These are phyloP conservation scores for Artemisiospiza belli DNA, from an alignment of 2,113 vertebrate species.

Conservation along the genomic window DNA sequence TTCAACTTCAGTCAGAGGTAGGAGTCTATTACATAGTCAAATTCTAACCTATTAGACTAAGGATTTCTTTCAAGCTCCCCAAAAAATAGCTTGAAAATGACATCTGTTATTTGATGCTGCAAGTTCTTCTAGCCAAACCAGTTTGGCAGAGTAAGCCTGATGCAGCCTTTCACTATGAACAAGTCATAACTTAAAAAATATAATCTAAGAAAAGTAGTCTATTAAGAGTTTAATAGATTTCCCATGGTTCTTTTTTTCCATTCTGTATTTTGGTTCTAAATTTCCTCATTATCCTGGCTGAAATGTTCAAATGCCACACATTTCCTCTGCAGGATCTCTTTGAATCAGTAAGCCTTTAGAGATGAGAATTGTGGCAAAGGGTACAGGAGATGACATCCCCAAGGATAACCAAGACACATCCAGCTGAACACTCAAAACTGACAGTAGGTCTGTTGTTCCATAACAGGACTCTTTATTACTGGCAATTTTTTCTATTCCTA, in stretches of 20 bases:
- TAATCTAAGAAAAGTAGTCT: background rate
- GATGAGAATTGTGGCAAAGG: background rate
- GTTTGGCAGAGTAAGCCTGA: background rate
- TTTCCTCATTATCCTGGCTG: background rate
- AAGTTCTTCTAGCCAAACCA: background rate
- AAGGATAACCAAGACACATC: background rate
- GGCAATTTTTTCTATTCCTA: background rate
- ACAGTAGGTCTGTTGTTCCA: conserved; percentile 11
- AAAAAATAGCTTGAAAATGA: background rate
- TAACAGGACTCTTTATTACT: background rate
- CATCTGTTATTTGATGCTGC: background rate
- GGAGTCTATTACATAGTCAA: background rate
- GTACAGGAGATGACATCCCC: conserved; percentile 4
- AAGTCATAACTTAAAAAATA: background rate
- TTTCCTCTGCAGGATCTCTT: background rate
- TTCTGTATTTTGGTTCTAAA: background rate
- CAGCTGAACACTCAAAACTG: background rate
- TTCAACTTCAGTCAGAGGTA: background rate
- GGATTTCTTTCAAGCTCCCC: background rate
- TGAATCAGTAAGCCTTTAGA: background rate
- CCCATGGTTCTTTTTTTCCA: background rate
- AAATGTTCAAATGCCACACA: background rate
- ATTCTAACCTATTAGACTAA: background rate
- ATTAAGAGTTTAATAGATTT: background rate
- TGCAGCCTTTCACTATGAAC: background rate